Percentiles rank a stretch among this genome's conserved stretches.
Conservation (phyloP, 2,113 vertebrate species). For the Sylvilagus bachmani region DNA sequence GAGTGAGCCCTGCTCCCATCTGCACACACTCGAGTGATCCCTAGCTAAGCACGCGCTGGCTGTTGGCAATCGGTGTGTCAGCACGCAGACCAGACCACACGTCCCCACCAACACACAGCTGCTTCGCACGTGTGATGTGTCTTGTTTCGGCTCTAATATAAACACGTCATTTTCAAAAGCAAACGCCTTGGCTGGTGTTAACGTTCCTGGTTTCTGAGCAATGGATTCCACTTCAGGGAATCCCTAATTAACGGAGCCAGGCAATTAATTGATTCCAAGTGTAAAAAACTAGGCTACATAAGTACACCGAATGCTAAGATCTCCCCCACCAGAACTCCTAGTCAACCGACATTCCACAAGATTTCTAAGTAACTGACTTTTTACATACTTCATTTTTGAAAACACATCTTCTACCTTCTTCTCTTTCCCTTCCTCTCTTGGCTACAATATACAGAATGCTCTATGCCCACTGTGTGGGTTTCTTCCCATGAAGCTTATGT, state of each 20-base stretch:
- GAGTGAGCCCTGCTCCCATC: neutral
- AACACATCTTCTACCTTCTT: neutral
- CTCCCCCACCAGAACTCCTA: constrained; percentile 22
- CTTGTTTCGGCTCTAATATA: neutral
- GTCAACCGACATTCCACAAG: constrained; percentile 41
- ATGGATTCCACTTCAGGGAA: constrained; percentile 67
- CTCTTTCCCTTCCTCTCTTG: neutral
- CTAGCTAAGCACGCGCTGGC: accelerated
- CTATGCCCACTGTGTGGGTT: neutral
- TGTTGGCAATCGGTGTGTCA: accelerated
- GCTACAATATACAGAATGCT: neutral
- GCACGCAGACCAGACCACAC: neutral
- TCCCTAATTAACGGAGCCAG: constrained; percentile 65
- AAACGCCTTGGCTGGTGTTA: constrained; percentile 28
- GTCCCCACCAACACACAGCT: neutral
- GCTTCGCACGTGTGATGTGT: neutral
- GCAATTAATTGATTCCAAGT: constrained; percentile 60
- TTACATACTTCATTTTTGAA: neutral
- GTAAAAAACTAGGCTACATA: constrained; percentile 16
- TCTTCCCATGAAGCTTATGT: neutral
- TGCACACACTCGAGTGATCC: neutral
- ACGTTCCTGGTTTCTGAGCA: constrained; percentile 64
- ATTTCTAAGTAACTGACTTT: constrained; percentile 22
- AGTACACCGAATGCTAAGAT: constrained; percentile 45
- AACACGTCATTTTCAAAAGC: constrained; percentile 65